A percentile compares a stretch with the other conserved stretches of the same genome.
Conservation (phyloP, 2,888 invertebrate genomes). For the Yponomeuta sedellus region DNA sequence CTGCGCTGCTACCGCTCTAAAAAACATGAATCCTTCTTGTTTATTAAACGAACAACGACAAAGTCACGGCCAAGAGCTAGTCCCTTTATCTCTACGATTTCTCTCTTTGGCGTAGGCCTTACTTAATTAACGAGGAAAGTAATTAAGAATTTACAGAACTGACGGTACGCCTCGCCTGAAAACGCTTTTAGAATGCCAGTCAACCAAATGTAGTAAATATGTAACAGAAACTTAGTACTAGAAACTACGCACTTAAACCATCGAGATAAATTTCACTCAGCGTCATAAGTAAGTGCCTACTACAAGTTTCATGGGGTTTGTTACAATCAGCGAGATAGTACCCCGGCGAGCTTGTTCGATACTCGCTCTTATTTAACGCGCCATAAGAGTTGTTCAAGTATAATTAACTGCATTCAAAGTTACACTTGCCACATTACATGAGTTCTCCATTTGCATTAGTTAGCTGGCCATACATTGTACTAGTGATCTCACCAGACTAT, state of each 20-base stretch:
- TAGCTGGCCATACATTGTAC: not conserved
- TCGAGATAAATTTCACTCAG: not conserved
- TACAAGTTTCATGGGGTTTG: not conserved
- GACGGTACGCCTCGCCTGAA: too few species aligned
- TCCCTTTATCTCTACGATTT: too few species aligned
- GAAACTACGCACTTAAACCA: not conserved
- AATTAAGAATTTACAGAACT: too few species aligned
- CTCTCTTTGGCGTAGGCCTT: too few species aligned
- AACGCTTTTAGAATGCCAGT: too few species aligned
- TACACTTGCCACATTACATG: not conserved
- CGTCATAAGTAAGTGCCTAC: not conserved
- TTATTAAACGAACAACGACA: too few species aligned
- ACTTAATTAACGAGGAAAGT: too few species aligned
- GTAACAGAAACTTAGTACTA: not conserved
- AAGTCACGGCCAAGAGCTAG: too few species aligned
- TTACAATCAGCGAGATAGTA: not conserved
- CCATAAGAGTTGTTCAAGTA: not conserved
- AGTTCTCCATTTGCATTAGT: not conserved
- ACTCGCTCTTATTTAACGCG: not conserved
- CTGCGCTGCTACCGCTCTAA: too few species aligned
- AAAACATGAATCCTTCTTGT: too few species aligned
- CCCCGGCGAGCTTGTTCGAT: not conserved
- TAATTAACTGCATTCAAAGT: not conserved
- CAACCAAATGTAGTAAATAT: not conserved
- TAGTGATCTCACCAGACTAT: not conserved